Base-by-base conservation (phyloP, 2,113 vertebrate genomes). In the Myotis brandtii region DNA sequence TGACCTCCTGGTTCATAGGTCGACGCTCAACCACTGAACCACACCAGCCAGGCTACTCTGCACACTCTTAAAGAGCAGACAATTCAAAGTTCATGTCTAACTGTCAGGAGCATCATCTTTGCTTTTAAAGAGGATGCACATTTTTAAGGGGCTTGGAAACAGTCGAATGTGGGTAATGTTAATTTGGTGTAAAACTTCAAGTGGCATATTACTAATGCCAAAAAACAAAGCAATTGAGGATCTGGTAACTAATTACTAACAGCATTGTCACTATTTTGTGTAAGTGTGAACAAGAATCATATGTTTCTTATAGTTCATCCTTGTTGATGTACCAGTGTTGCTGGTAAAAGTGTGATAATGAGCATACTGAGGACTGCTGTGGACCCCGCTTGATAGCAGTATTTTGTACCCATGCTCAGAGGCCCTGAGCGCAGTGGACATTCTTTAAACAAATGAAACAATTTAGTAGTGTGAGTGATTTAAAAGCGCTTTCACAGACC, bases 221-320 rank as follows among this genome's bases (percentile, higher is more conserved):
- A 66, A 89, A 95, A 95, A 96, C 67, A 94, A 96, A 96, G 86
- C 83, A 73, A 59, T 88, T 25, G 81, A 20, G 87, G 81, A 59
- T 95, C 86, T 97, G 96, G 83, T 95, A 96, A 96, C 83, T 94
- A 95, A 97, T 97, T 96, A 88, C 82, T 96, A 93, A 88, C 91
- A 97, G 93, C 95, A 92, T n/a, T 89, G 95, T 86, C 43, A n/a
- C 48, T 97, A 88, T 83, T 97, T 97, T 75, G 72, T 95, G 85
- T 59, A 97, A 94, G 80, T 92, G 94, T 95, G 96, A 97, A 69
- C 97, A 97, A 92, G 89, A 12, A 86, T 91, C 91, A 80, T 89
- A 92, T 95, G 93, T 94, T 48, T 97, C 96, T 97, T 93, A 69
- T 96, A 93, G 86, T 67, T 88, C 94, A 69, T 91, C 20, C 79